Conservation (phyloP, 2,113 vertebrate genomes). For the Thymallus thymallus region DNA sequence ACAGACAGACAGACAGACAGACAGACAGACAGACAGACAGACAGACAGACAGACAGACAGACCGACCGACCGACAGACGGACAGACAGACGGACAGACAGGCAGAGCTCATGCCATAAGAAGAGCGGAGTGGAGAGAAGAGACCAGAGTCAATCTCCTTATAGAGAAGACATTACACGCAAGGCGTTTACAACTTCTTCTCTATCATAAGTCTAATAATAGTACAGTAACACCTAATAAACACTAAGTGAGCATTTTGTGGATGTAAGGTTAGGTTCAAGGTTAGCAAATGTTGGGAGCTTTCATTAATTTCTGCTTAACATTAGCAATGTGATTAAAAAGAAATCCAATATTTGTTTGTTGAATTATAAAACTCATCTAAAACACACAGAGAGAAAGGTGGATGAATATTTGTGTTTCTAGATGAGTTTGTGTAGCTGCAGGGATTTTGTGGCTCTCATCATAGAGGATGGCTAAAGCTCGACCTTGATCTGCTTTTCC, state of each 20-base stretch:
- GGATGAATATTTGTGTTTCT: not conserved
- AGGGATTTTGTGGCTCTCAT: constrained; percentile 12
- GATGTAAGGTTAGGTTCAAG: constrained; percentile 43
- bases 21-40: not conserved
- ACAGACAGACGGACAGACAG: not conserved
- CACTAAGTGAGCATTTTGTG: constrained; percentile 46
- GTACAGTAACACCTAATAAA: constrained; percentile 53
- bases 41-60: not conserved
- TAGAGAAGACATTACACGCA: constrained; percentile 45
- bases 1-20: not conserved
- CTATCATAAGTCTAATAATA: constrained; percentile 15
- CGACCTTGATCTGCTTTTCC: constrained; percentile 31
- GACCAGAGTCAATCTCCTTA: constrained; percentile 61
- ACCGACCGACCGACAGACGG: too few relatives aligned
- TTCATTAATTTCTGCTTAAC: constrained; percentile 7
- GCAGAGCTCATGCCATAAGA: not conserved
- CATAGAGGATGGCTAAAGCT: not conserved
- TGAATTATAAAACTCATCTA: not conserved
- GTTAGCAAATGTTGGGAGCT: constrained; percentile 51
- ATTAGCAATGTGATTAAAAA: not conserved
- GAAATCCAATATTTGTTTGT: not conserved
- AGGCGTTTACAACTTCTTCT: constrained; percentile 49
- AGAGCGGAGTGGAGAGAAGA: not conserved
- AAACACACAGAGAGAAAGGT: not conserved
- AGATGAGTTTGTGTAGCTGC: not conserved